A percentile compares a stretch with the other conserved stretches of the same genome.
Conservation (phyloP, 2,113 vertebrate species). For the Hystrix brachyura region DNA sequence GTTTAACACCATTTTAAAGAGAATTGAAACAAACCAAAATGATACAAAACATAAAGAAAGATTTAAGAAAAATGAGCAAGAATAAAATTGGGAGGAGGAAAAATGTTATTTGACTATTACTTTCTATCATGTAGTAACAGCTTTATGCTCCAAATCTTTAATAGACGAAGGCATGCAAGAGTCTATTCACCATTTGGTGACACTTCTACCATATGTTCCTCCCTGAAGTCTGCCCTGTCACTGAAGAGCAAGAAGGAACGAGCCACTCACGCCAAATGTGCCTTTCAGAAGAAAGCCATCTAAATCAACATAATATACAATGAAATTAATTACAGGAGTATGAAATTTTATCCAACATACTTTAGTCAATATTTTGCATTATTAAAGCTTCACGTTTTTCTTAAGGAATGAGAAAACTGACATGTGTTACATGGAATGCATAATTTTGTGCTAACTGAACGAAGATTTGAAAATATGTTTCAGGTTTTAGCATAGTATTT, state of each 20-base stretch:
- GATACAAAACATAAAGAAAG: neutral
- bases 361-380: conserved; percentile 50
- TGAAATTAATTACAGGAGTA: neutral
- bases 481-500: conserved; percentile 53
- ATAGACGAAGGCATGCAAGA: neutral
- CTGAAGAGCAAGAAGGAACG: neutral
- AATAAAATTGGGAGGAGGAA: neutral
- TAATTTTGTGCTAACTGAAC: conserved; percentile 51
- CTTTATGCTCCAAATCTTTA: conserved; percentile 6
- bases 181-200: neutral
- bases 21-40: conserved; percentile 5
- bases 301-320: neutral
- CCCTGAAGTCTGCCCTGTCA: neutral
- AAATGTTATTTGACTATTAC: conserved; percentile 35
- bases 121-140: neutral
- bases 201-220: neutral
- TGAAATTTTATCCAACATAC: neutral
- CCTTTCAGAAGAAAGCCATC: neutral
- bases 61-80: conserved; percentile 26
- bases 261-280: conserved; percentile 9
- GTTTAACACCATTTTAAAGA: neutral
- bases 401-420: conserved; percentile 36
- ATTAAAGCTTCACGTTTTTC: neutral
- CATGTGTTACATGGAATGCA: neutral
- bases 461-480: conserved; percentile 49